Conservation (phyloP, 2,888 invertebrate species). For the Oasisia sp. region DNA sequence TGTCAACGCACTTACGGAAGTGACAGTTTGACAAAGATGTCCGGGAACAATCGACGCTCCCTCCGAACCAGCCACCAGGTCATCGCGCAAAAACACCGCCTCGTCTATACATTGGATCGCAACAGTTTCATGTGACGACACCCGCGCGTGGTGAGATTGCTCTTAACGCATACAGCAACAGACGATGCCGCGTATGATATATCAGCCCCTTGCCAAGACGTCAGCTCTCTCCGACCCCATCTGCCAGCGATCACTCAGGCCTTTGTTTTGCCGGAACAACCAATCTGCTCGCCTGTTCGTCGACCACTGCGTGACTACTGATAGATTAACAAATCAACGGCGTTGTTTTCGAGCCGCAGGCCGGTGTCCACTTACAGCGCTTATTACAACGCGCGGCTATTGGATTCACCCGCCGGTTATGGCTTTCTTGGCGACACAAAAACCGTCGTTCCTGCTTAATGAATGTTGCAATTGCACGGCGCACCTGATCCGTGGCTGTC, state of each 20-base stretch:
- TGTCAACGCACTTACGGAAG: background rate
- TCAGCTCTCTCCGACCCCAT: background rate
- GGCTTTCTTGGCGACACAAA: background rate
- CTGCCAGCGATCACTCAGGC: background rate
- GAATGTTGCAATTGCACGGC: background rate
- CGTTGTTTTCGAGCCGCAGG: background rate
- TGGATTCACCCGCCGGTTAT: background rate
- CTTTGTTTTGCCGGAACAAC: constrained; percentile 10
- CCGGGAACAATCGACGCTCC: background rate
- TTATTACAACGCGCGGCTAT: background rate
- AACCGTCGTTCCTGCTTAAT: background rate
- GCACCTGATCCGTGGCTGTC: background rate
- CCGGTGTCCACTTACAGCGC: background rate
- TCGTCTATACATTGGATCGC: background rate
- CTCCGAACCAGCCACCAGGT: background rate
- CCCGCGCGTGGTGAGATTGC: background rate
- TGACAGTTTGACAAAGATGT: background rate
- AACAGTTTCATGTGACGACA: background rate
- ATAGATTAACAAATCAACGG: constrained; percentile 10
- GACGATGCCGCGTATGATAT: background rate
- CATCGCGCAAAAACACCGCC: background rate
- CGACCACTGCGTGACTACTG: constrained; percentile 5
- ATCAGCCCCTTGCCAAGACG: constrained; percentile 1
- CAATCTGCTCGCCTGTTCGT: background rate
- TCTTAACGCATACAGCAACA: background rate